These are phyloP conservation scores for Myocastor coypus DNA, from an alignment of 2,113 vertebrate species.

Conservation along the genomic window DNA sequence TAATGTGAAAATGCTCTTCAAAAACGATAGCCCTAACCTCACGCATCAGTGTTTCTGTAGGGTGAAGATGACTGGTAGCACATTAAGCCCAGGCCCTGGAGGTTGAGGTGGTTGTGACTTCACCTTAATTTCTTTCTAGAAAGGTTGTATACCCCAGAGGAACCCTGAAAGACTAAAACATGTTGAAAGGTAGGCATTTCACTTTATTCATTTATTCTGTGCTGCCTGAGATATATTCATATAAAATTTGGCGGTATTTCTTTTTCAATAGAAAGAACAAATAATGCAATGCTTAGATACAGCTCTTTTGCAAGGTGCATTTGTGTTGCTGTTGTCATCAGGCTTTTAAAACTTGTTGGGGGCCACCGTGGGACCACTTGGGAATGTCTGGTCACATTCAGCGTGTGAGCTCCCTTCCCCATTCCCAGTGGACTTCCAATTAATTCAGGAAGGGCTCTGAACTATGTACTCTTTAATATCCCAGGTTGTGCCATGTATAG, in stretches of 20 bases:
- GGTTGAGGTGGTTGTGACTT: not conserved
- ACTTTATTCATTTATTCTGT: not conserved
- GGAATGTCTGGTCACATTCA: too few species aligned
- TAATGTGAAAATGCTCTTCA: not conserved
- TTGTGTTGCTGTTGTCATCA: not conserved
- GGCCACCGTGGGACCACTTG: not conserved
- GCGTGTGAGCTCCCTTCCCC: too few species aligned
- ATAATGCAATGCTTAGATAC: not conserved
- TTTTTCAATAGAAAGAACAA: conserved; percentile 29
- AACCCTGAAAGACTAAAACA: not conserved
- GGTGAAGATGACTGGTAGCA: not conserved
- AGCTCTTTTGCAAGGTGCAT: not conserved
- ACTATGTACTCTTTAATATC: not conserved
- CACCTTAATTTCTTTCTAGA: conserved; percentile 4
- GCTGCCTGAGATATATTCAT: not conserved
- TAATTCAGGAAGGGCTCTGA: not conserved
- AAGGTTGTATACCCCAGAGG: not conserved
- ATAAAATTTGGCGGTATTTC: not conserved
- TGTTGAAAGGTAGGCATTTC: not conserved
- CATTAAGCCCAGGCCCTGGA: not conserved
- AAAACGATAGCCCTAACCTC: not conserved
- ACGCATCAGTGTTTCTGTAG: not conserved
- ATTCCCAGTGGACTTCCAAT: not conserved
- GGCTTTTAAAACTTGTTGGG: not conserved
- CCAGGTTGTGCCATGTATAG: not conserved